These are phyloP conservation scores for Pammene aurita DNA, from an alignment of 2,888 invertebrate genomes.

Conservation along the genomic window DNA sequence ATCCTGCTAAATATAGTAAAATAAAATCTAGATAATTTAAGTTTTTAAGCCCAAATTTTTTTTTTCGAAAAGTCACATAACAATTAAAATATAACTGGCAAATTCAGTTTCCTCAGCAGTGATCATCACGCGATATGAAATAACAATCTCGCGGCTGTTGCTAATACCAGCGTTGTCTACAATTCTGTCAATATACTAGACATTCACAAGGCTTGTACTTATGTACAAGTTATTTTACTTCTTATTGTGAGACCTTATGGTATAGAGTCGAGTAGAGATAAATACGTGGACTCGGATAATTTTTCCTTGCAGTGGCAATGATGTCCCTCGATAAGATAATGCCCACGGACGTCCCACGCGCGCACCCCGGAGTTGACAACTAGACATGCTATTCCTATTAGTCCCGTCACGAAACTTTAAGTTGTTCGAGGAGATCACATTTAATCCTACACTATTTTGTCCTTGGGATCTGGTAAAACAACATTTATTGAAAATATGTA, in stretches of 20 bases:
- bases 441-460: too few species aligned
- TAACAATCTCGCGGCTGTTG: background rate
- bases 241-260: background rate
- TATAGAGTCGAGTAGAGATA: background rate
- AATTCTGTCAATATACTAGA: background rate
- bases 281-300: background rate
- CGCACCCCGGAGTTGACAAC: background rate
- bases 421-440: too few species aligned
- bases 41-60: too few species aligned
- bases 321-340: conserved; percentile 2
- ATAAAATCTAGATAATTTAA: too few species aligned
- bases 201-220: background rate
- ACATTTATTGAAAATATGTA: too few species aligned
- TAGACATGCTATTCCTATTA: conserved; percentile 25
- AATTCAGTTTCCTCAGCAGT: background rate
- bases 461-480: too few species aligned
- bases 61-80: background rate
- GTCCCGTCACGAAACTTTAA: too few species aligned
- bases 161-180: background rate
- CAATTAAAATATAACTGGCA: background rate
- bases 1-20: too few species aligned
- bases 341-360: conserved; percentile 16
- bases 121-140: background rate
- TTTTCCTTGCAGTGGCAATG: background rate
- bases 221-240: background rate